Percentiles rank a stretch among this genome's conserved stretches.
phyloP scores from a whole-genome alignment of 2,113 vertebrate species.

The Hippocampus mohnikei region DNA sequence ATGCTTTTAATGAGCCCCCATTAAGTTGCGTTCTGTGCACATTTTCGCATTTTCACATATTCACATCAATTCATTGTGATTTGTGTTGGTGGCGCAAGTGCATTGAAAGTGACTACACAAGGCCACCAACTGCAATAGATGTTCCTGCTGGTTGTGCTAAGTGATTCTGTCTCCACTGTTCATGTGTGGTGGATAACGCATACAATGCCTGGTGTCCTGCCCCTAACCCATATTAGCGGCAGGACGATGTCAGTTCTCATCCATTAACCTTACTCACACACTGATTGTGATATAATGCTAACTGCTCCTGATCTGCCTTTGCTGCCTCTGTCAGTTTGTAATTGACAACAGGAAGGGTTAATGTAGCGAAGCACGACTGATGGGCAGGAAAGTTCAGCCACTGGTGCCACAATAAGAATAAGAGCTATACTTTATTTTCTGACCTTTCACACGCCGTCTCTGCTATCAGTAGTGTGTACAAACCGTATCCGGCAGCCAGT shows the following conservation, averaged over 20 bases:
- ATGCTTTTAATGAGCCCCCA: background rate
- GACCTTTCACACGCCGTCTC: conserved; percentile 67
- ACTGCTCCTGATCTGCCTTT: conserved; percentile 33
- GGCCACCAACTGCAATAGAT: background rate
- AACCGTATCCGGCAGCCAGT: conserved; percentile 45
- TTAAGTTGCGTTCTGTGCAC: background rate
- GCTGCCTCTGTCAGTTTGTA: conserved; percentile 22
- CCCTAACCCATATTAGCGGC: background rate
- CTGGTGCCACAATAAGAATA: conserved; percentile 66
- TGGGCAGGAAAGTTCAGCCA: conserved; percentile 70
- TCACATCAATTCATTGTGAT: background rate
- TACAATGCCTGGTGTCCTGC: background rate
- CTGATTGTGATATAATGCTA: conserved; percentile 37
- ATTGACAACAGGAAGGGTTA: conserved; percentile 41
- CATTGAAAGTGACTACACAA: too few species aligned
- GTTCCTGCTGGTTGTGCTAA: background rate
- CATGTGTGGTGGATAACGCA: background rate
- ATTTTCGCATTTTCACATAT: background rate
- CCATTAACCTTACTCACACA: conserved; percentile 41
- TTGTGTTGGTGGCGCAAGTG: background rate
- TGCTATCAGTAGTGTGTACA: conserved; percentile 60
- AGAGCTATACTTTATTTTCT: conserved; percentile 68
- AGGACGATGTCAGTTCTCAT: conserved; percentile 25
- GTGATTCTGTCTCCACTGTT: background rate
- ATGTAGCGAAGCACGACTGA: conserved; percentile 52